Conservation (phyloP, 2,113 vertebrate species). For the Ptyas mucosa region DNA sequence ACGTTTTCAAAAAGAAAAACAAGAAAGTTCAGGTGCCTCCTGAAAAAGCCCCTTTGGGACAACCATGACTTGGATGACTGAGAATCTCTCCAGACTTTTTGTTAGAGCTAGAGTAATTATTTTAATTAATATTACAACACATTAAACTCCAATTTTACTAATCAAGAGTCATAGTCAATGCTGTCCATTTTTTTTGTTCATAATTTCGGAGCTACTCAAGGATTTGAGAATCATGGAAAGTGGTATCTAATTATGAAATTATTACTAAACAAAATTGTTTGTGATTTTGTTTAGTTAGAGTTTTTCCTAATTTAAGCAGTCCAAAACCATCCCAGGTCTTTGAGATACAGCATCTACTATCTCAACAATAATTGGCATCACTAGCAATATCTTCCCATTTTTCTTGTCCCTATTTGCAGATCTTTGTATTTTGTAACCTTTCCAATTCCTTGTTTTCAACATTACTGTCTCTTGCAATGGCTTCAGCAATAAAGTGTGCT, state of each 20-base stretch:
- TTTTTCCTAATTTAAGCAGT: not conserved
- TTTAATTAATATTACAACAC: not conserved
- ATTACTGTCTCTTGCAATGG: not conserved
- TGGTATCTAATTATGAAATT: not conserved
- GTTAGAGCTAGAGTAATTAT: not conserved
- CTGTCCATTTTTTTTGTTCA: not conserved
- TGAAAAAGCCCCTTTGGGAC: no score
- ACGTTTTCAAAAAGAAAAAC: no score
- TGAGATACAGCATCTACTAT: not conserved
- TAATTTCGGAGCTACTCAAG: not conserved
- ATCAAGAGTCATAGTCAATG: not conserved
- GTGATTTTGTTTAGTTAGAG: not conserved
- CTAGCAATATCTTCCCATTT: not conserved
- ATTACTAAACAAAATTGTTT: no score
- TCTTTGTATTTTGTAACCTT: not conserved
- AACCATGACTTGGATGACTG: no score
- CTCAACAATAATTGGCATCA: not conserved
- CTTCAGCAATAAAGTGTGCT: not conserved
- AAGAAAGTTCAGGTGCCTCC: no score
- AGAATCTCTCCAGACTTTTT: not conserved
- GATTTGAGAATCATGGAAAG: not conserved
- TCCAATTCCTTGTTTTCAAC: not conserved
- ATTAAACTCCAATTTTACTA: not conserved
- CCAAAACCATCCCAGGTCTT: not conserved
- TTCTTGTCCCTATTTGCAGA: not conserved